Base-by-base conservation (phyloP, 2,888 invertebrate species). In the Caenorhabditis drosophilae region DNA sequence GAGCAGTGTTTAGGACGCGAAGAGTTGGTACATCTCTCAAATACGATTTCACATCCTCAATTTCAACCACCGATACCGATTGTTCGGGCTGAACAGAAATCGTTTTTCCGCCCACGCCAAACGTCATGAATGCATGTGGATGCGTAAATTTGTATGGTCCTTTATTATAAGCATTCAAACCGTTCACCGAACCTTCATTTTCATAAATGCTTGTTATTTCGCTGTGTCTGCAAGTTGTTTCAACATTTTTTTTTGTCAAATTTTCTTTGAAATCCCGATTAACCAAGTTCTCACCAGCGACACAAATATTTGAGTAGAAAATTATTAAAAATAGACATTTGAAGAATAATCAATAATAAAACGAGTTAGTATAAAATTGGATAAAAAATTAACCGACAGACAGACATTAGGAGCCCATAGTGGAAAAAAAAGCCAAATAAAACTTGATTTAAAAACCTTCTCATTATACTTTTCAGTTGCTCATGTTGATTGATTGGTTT, bases 221-320 rank as follows among this genome's bases (percentile, higher is more conserved):
- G 46, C 74, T 74, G 49, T 66, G 44, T 50, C 74, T 74, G 53
- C 51, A 74, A 71, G 36, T n/a, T n/a, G n/a, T n/a, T n/a, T n/a
- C n/a, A 40, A n/a, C n/a, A n/a, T n/a, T n/a, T n/a, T n/a, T n/a
- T n/a, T n/a, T n/a, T 42, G 20, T 18, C n/a, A 22, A 16, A 25
- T 2, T 58, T 9, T 23, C 9, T 47, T 31, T 26, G 11, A 41
- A 51, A 40, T 40, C 22, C 38, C 41, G 31, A 3, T 36, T 35
- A 23, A n/a, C n/a, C n/a, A n/a, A n/a, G n/a, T n/a, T n/a, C n/a
- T n/a, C n/a, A n/a, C n/a, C n/a, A n/a, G n/a, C n/a, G n/a, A n/a
- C n/a, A n/a, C n/a, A n/a, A n/a, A n/a, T 9, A 25, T 18, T 15
- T 18, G 42, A 35, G 18, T 34, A 35, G 25, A 41, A 42, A 48